Evolutionary conservation across 2,797 vertebrate species (phyloP), one percentile per base, ranked within the genome.

Genomic region (Lutjanus campechanus): DNA sequence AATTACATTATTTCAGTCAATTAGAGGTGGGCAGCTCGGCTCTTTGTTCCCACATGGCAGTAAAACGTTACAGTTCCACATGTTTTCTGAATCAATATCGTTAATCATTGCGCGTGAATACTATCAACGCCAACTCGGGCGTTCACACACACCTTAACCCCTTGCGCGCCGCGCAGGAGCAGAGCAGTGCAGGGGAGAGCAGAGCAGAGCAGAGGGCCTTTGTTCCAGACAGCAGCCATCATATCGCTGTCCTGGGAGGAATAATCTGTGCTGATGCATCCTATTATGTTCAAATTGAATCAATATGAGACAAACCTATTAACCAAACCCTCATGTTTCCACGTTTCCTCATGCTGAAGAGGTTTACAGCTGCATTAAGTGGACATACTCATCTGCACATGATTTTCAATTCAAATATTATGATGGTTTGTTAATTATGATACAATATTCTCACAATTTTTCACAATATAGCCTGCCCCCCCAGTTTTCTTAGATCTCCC

Each of bases 111-210:
- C 13, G 71, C 54, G 25, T 55, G 51, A 83, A 83, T 36, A 67
- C 40, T 19, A 65, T 62, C 73, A 73, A 62, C 67, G 56, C 22
- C 68, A 84, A 65, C 17, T 55, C 58, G 5, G 43, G 60, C 56
- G 60, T 71, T 58, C 71, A 49, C 56, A 72, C 73, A 81, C 73
- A 81, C 68, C 1, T 90, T 92, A 89, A 91, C 87, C 76, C 84
- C 29, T 72, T 73, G 78, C 69, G 68, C 36, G 49, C 84, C 85
- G 51, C 29, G 29, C 29, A 36, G 13, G 44, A 13, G 44, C 44
- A 46, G 44, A 46, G 44, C 29, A 2, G 7, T 75, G 67, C 60
- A 25, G 29, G 15, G 11, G 11, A 46, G 44, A 46, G 44, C 44
- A 46, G 44, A 46, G 44, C 4, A 2, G 7, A 77, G 67, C 60